These are phyloP conservation scores for Limnephilus auricula DNA, from an alignment of 2,888 invertebrate species.

Conservation along the genomic window DNA sequence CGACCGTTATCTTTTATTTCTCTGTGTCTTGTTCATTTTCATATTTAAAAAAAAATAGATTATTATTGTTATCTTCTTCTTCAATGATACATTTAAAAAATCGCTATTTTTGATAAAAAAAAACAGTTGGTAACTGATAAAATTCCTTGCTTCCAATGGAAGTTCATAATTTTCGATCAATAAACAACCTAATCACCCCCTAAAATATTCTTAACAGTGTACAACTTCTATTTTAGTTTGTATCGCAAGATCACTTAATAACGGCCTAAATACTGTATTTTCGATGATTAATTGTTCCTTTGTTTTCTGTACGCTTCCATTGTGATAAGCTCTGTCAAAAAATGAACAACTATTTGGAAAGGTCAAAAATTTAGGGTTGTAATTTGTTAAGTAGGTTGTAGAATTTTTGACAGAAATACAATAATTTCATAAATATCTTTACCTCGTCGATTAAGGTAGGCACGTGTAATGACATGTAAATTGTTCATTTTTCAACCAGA, in stretches of 20 bases:
- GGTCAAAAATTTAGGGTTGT: not conserved
- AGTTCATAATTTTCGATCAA: not conserved
- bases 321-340: constrained; percentile 3
- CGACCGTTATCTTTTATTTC: too few species aligned
- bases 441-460: not conserved
- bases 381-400: not conserved
- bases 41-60: too few species aligned
- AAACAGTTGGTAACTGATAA: too few species aligned
- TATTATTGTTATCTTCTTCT: too few species aligned
- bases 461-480: not conserved
- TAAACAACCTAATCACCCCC: not conserved
- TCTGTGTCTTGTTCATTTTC: too few species aligned
- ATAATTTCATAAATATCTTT: not conserved
- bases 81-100: too few species aligned
- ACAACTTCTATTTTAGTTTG: not conserved
- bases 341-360: not conserved
- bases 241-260: constrained; percentile 24
- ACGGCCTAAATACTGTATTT: not conserved
- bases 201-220: not conserved
- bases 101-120: too few species aligned
- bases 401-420: not conserved
- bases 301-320: not conserved
- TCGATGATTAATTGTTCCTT: constrained; percentile 7
- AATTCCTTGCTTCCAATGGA: too few species aligned
- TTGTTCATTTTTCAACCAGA: not conserved